phyloP scores from a whole-genome alignment of 2,888 invertebrate genomes.

The Poecilobothrus nobilitatus region DNA sequence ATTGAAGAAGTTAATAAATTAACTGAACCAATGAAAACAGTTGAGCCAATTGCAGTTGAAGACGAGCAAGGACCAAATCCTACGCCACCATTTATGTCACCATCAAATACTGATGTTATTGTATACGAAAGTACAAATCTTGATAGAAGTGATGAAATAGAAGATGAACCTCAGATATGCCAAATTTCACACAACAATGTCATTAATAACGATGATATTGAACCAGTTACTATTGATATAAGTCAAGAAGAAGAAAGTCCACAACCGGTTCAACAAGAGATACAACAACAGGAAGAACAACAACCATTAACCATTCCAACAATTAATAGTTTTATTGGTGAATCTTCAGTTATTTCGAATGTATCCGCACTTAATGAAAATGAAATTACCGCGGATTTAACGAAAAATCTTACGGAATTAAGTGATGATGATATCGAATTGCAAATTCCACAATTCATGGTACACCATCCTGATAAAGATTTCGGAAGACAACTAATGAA shows the following conservation, averaged over 20 bases:
- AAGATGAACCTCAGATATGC: background rate
- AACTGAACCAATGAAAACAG: conserved; percentile 21
- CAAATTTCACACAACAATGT: background rate
- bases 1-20: conserved; percentile 16
- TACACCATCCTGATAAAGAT: conserved; percentile 15
- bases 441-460: conserved; percentile 24
- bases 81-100: background rate
- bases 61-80: conserved; percentile 17
- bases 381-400: conserved; percentile 23
- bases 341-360: background rate
- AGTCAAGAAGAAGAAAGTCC: conserved; percentile 10
- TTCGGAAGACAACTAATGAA: conserved; percentile 17
- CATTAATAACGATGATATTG: background rate
- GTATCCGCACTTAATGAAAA: conserved; percentile 22
- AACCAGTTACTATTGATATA: background rate
- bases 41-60: background rate
- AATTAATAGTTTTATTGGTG: conserved; percentile 9
- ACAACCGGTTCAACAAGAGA: background rate
- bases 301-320: conserved; percentile 3
- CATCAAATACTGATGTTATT: conserved; percentile 23
- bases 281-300: background rate
- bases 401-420: conserved; percentile 27
- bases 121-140: conserved; percentile 30
- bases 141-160: conserved; percentile 25
- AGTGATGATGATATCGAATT: conserved; percentile 23